A percentile compares a stretch with the other conserved stretches of the same genome.
phyloP scores from a whole-genome alignment of 2,797 vertebrate genomes.

The Sebastes dallii region DNA sequence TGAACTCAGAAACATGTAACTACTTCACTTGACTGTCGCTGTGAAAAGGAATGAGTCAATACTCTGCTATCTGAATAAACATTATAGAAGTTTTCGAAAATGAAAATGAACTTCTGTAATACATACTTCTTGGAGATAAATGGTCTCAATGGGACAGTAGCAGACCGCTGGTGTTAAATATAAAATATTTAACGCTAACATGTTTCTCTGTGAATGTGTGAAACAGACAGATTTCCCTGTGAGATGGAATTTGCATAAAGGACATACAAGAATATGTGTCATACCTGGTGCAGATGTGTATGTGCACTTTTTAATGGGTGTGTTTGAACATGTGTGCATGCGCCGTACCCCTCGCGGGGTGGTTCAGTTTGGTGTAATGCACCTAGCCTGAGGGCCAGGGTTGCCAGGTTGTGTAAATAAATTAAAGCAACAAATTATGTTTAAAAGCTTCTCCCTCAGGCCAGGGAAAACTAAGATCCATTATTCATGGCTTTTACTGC shows the following conservation, averaged over 20 bases:
- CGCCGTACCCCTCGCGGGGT: neutral
- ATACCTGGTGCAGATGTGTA: neutral
- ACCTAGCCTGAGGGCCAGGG: conserved; percentile 57
- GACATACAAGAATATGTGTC: neutral
- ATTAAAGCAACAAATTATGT: conserved; percentile 82
- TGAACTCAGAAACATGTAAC: neutral
- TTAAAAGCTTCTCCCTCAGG: conserved; percentile 78
- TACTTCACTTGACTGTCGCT: neutral
- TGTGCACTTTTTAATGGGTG: neutral
- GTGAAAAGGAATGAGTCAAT: neutral
- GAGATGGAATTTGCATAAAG: neutral
- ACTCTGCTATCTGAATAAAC: neutral
- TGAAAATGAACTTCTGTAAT: neutral
- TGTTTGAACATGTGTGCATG: neutral
- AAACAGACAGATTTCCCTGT: neutral
- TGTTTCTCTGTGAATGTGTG: neutral
- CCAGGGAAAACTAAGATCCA: conserved; percentile 69
- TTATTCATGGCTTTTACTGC: conserved; percentile 75
- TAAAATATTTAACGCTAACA: neutral
- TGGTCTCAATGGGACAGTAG: neutral
- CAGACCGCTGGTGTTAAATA: neutral
- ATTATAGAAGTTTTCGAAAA: neutral
- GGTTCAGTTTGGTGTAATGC: conserved; percentile 42
- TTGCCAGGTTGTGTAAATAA: conserved; percentile 79
- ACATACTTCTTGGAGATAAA: neutral